Evolutionary conservation across 2,888 invertebrate genomes (phyloP).

Genomic region (Petrolisthes cinctipes): DNA sequence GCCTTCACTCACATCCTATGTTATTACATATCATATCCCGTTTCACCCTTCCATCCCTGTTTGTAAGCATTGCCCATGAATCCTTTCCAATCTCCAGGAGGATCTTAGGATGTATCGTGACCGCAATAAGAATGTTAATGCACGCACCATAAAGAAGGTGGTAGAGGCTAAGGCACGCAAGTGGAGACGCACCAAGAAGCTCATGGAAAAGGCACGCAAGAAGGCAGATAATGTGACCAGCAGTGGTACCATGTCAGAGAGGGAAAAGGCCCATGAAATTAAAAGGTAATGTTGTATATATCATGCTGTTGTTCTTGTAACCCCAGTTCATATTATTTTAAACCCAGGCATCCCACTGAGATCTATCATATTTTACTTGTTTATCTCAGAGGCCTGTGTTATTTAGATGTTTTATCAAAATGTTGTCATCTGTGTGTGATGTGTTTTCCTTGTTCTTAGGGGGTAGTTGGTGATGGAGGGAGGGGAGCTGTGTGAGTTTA

Average conservation of each 20-base stretch:
- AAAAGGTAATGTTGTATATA: conserved; percentile 74
- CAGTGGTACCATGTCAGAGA: conserved; percentile 87
- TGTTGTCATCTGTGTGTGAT: no score
- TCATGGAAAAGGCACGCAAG: conserved; percentile 93
- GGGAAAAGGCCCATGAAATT: conserved; percentile 93
- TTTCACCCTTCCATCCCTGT: not conserved
- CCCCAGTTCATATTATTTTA: no score
- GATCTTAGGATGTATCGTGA: conserved; percentile 85
- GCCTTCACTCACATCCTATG: not conserved
- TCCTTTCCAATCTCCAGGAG: conserved; percentile 72
- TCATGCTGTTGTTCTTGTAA: no score
- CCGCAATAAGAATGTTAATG: conserved; percentile 81
- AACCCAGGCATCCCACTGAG: no score
- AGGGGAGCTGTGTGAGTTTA: no score
- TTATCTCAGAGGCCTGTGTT: no score
- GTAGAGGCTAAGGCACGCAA: conserved; percentile 98
- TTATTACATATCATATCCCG: not conserved
- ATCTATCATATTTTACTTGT: no score
- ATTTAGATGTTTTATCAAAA: no score
- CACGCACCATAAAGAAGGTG: conserved; percentile 96
- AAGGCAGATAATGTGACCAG: conserved; percentile 95
- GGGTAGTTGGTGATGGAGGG: no score
- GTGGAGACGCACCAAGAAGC: conserved; percentile 88
- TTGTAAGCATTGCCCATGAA: not conserved
- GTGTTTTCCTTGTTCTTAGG: no score